A percentile compares a stretch with the other conserved stretches of the same genome.
Conservation (phyloP, 2,888 invertebrate genomes). For the Ephialtes manifestator region DNA sequence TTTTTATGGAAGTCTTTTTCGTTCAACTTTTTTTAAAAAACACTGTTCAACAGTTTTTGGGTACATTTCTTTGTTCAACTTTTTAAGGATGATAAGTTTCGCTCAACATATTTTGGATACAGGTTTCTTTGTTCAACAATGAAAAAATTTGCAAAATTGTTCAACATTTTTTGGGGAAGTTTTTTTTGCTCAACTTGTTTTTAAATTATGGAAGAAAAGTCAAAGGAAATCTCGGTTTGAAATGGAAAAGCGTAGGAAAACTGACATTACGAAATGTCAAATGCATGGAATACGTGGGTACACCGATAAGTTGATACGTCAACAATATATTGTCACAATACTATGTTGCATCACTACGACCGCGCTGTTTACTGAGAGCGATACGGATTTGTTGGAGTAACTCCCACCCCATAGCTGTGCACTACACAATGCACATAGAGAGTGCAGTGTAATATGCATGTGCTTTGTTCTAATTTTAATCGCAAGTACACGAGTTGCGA, state of each 20-base stretch:
- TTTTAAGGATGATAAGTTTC: too few species aligned
- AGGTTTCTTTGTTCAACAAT: too few species aligned
- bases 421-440: neutral
- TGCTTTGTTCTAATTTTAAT: slow-evolving; percentile 19
- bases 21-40: too few species aligned
- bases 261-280: neutral
- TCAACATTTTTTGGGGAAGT: too few species aligned
- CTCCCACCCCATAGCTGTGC: neutral
- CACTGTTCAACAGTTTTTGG: too few species aligned
- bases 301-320: slow-evolving; percentile 11
- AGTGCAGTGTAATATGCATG: neutral
- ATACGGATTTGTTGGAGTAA: neutral
- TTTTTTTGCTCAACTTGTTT: too few species aligned
- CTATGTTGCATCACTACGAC: slow-evolving; percentile 31
- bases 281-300: slow-evolving; percentile 3
- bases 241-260: neutral
- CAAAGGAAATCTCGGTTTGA: too few species aligned
- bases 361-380: slow-evolving; percentile 19
- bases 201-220: too few species aligned
- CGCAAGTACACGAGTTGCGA: neutral
- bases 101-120: too few species aligned
- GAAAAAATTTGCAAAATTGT: too few species aligned
- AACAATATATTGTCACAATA: slow-evolving; percentile 50
- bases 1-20: too few species aligned
- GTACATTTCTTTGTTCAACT: too few species aligned